Conservation (phyloP, 2,113 vertebrate species). For the Athene noctua region DNA sequence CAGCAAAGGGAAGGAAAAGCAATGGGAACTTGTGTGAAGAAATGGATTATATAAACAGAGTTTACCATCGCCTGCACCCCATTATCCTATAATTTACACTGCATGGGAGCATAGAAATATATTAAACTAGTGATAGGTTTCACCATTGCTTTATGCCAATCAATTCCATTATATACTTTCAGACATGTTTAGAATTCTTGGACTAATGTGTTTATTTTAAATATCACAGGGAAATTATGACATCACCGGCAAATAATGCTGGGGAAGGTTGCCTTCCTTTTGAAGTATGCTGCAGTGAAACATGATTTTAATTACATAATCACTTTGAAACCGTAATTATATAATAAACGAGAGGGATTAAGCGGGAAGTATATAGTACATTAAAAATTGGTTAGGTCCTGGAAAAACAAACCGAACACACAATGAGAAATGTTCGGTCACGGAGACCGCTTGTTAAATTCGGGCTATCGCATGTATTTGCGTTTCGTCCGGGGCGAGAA, state of each 20-base stretch:
- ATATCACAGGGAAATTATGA: constrained; percentile 93
- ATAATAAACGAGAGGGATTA: constrained; percentile 87
- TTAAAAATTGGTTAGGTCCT: constrained; percentile 80
- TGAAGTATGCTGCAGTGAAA: constrained; percentile 84
- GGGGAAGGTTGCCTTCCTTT: constrained; percentile 75
- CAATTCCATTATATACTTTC: constrained; percentile 82
- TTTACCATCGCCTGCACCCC: constrained; percentile 92
- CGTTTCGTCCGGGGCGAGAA: background rate
- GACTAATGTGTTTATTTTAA: constrained; percentile 98
- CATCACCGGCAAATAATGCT: constrained; percentile 88
- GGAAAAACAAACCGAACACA: constrained; percentile 82
- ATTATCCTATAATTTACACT: constrained; percentile 98
- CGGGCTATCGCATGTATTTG: background rate
- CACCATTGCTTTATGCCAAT: constrained; percentile 85
- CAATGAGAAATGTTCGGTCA: constrained; percentile 55
- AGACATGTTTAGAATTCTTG: constrained; percentile 93
- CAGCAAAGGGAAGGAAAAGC: constrained; percentile 88
- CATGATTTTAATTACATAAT: constrained; percentile 92
- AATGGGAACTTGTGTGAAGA: constrained; percentile 95
- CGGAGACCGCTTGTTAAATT: background rate
- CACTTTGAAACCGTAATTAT: constrained; percentile 91
- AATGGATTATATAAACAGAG: constrained; percentile 98
- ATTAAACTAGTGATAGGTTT: constrained; percentile 84
- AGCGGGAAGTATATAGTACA: constrained; percentile 83
- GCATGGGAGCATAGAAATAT: constrained; percentile 90